These are phyloP conservation scores for Incurvaria masculella DNA, from an alignment of 2,888 invertebrate genomes.

Conservation along the genomic window DNA sequence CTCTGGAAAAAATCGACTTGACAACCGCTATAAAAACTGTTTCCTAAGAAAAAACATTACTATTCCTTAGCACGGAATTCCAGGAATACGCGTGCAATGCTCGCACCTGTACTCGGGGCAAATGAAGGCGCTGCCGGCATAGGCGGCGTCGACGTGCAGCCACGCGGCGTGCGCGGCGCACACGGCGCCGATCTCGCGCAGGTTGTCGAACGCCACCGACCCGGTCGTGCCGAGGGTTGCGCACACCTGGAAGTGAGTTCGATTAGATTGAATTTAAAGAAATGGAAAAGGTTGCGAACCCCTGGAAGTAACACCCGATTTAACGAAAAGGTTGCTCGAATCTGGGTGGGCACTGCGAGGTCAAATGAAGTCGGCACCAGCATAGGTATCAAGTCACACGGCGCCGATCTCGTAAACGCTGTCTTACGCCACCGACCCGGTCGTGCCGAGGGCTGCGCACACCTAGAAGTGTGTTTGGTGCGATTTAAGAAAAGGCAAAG, in stretches of 20 bases:
- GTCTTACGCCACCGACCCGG: conserved; percentile 96
- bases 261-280: too few species aligned
- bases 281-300: not conserved
- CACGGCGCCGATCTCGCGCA: conserved; percentile 64
- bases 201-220: conserved; percentile 93
- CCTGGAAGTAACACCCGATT: conserved; percentile 5
- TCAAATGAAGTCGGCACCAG: conserved; percentile 93
- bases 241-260: conserved; percentile 66
- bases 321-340: not conserved
- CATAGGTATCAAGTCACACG: conserved; percentile 89
- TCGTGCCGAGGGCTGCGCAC: conserved; percentile 94
- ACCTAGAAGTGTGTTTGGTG: conserved; percentile 56
- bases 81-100: too few species aligned
- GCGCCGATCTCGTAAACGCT: conserved; percentile 69
- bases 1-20: too few species aligned
- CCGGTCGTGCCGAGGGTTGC: conserved; percentile 96
- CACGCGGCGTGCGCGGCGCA: conserved; percentile 82
- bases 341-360: conserved; percentile 50
- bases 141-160: conserved; percentile 98
- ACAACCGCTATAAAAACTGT: too few species aligned
- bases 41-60: too few species aligned
- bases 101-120: conserved; percentile 82
- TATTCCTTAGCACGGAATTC: too few species aligned
- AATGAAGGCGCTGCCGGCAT: conserved; percentile 94
- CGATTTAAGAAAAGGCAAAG: not conserved